Percentiles rank a stretch among this genome's conserved stretches.
Evolutionary conservation across 2,888 invertebrate species (phyloP).

Genomic region (Monoplex corrugatus): DNA sequence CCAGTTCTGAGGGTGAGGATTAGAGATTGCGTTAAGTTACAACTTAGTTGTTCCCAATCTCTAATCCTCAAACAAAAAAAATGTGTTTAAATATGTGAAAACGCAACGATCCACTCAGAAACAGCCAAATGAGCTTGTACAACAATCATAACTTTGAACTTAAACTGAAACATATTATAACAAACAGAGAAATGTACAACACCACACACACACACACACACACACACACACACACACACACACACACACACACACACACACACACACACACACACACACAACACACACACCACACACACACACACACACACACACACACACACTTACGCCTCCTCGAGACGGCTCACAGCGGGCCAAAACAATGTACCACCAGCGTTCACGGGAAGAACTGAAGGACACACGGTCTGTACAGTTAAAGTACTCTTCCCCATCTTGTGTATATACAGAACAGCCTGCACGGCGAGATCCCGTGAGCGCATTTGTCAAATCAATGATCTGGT

Average conservation of each 20-base stretch:
- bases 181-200: neutral
- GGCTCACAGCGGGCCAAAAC: slow-evolving; percentile 90
- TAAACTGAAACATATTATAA: neutral
- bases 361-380: slow-evolving; percentile 97
- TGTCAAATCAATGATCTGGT: slow-evolving; percentile 89
- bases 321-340: slow-evolving; percentile 77
- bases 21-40: too few species aligned
- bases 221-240: too few species aligned
- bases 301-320: neutral
- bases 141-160: neutral
- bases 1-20: too few species aligned
- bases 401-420: slow-evolving; percentile 74
- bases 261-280: neutral
- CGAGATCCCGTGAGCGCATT: slow-evolving; percentile 54
- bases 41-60: too few species aligned
- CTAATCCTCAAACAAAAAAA: too few species aligned
- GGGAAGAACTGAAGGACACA: slow-evolving; percentile 88
- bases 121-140: neutral
- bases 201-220: neutral
- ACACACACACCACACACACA: neutral
- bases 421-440: slow-evolving; percentile 54
- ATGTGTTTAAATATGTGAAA: too few species aligned
- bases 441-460: slow-evolving; percentile 68
- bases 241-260: neutral
- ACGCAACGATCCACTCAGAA: too few species aligned